These are phyloP conservation scores for Sylvia borin DNA, from an alignment of 2,797 vertebrate genomes.

Conservation along the genomic window DNA sequence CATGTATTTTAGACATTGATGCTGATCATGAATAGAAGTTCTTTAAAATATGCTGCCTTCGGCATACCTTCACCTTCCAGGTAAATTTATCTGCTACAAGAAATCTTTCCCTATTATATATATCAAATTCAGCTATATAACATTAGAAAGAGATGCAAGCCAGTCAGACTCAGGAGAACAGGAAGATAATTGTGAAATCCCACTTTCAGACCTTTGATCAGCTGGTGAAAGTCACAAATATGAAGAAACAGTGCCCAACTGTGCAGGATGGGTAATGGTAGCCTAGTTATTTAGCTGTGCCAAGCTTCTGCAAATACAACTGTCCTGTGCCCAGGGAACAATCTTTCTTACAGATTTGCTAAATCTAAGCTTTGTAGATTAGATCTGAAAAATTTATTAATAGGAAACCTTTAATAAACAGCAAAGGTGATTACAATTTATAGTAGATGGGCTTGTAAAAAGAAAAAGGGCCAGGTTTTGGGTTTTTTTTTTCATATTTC, in stretches of 20 bases:
- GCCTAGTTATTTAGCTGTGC: not conserved
- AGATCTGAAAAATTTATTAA: not conserved
- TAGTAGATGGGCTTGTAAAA: not conserved
- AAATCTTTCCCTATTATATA: not conserved
- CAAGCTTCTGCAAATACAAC: not conserved
- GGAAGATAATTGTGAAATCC: not conserved
- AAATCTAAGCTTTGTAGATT: not conserved
- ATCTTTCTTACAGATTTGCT: not conserved
- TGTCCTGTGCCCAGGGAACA: not conserved
- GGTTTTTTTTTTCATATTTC: not conserved
- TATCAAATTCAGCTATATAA: not conserved
- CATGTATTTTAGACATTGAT: not conserved
- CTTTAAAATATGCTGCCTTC: not conserved
- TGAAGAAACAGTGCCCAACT: not conserved
- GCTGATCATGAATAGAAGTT: constrained; percentile 5
- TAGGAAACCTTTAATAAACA: not conserved
- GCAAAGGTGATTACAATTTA: not conserved
- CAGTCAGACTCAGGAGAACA: not conserved
- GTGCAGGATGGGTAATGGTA: not conserved
- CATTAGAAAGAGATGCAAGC: not conserved
- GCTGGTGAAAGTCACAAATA: not conserved
- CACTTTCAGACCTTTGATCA: not conserved
- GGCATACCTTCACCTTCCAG: not conserved
- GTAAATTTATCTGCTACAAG: constrained; percentile 19
- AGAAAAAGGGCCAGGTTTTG: too few species aligned